Base-by-base conservation (phyloP, 2,888 invertebrate genomes). In the Brachynemurus nebulosus region DNA sequence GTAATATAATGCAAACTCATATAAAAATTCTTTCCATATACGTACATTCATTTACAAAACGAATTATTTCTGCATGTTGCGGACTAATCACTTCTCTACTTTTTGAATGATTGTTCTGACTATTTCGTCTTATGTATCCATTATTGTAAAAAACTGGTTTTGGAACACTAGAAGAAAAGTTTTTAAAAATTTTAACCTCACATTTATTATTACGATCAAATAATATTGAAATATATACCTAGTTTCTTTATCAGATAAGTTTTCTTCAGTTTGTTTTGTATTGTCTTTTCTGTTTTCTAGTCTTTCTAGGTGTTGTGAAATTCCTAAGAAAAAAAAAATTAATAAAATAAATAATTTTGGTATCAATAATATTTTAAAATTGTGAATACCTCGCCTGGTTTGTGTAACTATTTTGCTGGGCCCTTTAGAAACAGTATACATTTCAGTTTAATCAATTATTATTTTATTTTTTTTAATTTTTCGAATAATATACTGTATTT, bases 391-490 rank as follows among this genome's bases (percentile, higher is more conserved):
- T 73, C 88, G 72, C 58, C 86, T 72, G 53, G 86, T 83, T 73
- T 88, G 86, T 50, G 86, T 83, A 56, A 85, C 85, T 63, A 88
- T 83, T 71, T 86, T 86, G 67, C 85, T 88, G 50, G 86, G 86
- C 51, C 86, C 85, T 67, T 86, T 86, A 50, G 82, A 80, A 59
- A 88, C 80, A 61, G 86, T 86, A 71, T 88, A 88, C 88, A 88
- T 88, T 62, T 65, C 71, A 18, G 58, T 23, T 21, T 16, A 19
- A 19, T 18, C 17, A 18, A 36, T 19, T 18, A n/a, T 18, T 35
- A 16, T 23, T 23, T 27, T 4, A 5, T 27, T 27, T 27, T 27
- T 27, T 4, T 33, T n/a, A n/a, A n/a, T n/a, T n/a, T 33, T n/a
- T 14, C 16, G 9, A 33, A 33, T 33, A 8, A 14, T 4, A 8